Evolutionary conservation across 2,797 vertebrate species (phyloP), one percentile per base, ranked within the genome.

Genomic region (Danio tinwini): DNA sequence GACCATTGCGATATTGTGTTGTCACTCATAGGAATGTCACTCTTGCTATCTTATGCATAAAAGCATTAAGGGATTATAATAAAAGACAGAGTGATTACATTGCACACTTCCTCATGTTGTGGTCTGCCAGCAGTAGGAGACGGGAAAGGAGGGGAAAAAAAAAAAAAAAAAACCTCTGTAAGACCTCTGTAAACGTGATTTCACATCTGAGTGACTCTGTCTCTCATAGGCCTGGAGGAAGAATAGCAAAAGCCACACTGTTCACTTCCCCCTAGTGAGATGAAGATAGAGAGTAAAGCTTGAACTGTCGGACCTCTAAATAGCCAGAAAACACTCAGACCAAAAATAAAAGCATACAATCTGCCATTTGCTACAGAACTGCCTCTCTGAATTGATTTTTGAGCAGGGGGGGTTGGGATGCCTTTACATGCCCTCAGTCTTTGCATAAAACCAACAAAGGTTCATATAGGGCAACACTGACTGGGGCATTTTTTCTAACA

Each of bases 181-280:
- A 76, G 62, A 72, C 84, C 78, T 86, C 76, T 45, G 70, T 83
- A 86, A 86, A 83, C 69, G 82, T 85, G 87, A 88, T 90, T 91
- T 91, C 87, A 87, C 86, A 88, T 90, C 69, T 84, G 89, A 89
- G 81, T 86, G 84, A 86, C 50, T 88, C 82, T 76, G 80, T 83
- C 80, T 81, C 76, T 13, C 82, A 83, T 78, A 42, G 77, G 87
- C 90, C 86, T 85, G 75, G 67, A 90, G 88, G 80, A 86, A 79
- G 65, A 81, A 83, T 86, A 85, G 79, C 74, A 63, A 84, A 78
- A 88, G 83, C 61, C 78, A 81, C 80, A 67, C 73, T 78, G 83
- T 74, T 21, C 40, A 76, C 85, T 81, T 78, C 79, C 77, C 85
- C 63, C 85, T 70, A 12, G 78, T 83, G 89, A 89, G 75, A 82